Base-by-base conservation (phyloP, 2,888 invertebrate species). In the Serrognathus titanus region DNA sequence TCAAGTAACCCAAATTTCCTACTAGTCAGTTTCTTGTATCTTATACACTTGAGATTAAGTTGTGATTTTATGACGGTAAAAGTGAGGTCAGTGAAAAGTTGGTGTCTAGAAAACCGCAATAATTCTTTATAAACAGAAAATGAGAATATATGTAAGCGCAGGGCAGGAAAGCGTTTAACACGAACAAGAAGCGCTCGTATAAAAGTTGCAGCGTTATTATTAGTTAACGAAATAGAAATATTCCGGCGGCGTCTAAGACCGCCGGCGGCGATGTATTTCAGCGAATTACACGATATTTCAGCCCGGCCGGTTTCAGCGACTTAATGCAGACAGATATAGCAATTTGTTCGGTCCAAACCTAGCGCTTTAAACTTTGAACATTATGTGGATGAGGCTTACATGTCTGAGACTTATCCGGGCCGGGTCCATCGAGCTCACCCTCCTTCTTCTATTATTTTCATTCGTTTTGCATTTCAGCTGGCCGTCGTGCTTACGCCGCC, bases 301-400 rank as follows among this genome's bases (percentile, higher is more conserved):
- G 65, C 53, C 54, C 54, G 57, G 60, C 59, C 61, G 59, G 59
- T 54, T 55, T 53, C 61, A 38, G 51, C 56, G 40, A 60, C 62
- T 59, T 69, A 69, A 69, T 69, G 63, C 66, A 69, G 69, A 69
- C 65, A 65, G 67, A 69, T 69, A 69, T 64, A 65, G 66, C 69
- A 68, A 69, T 69, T 69, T 66, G 69, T 64, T 62, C 63, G 46
- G 60, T 55, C 63, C 63, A 60, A 64, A 64, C 62, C 61, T 61
- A 51, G 57, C 60, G 65, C 62, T 66, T 63, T 66, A 66, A 66
- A 66, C 62, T 66, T 66, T 66, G 60, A 65, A 66, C 65, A 64
- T 66, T 63, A 62, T 54, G 59, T 63, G 43, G 43, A 43, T 43
- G 43, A 43, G 20, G 43, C 43, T 43, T 43, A 43, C 43, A 43